Evolutionary conservation across 2,888 invertebrate genomes (phyloP).

Genomic region (Euphydryas editha): DNA sequence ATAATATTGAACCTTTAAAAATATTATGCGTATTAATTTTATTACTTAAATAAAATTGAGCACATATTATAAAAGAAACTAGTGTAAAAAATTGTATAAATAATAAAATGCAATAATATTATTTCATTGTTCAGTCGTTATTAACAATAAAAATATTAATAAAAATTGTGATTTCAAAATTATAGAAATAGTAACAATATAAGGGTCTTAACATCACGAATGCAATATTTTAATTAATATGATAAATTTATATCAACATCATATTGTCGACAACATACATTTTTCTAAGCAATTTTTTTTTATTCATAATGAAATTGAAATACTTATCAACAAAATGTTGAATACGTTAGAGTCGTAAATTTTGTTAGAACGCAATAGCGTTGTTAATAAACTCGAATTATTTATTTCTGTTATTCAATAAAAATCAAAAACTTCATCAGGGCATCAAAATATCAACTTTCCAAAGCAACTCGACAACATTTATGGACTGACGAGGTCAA

Average conservation of each 20-base stretch:
- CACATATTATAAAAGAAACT: constrained; percentile 39
- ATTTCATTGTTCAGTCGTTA: constrained; percentile 30
- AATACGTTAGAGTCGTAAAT: constrained; percentile 6
- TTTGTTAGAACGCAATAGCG: constrained; percentile 1
- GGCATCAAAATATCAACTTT: not conserved
- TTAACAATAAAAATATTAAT: constrained; percentile 13
- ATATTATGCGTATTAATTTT: constrained; percentile 30
- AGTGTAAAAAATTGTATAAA: constrained; percentile 40
- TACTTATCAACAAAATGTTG: not conserved
- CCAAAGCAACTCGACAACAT: not conserved
- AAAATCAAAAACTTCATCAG: not conserved
- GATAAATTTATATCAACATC: not conserved
- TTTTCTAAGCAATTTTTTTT: not conserved
- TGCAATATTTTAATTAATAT: constrained; percentile 4
- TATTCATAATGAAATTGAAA: not conserved
- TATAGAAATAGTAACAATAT: constrained; percentile 4
- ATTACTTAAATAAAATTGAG: constrained; percentile 43
- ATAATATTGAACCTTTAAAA: constrained; percentile 20
- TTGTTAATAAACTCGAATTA: not conserved
- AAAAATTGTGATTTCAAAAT: not conserved
- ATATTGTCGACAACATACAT: not conserved
- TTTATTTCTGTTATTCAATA: not conserved
- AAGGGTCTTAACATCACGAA: not conserved
- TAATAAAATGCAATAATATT: constrained; percentile 35
- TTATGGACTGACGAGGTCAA: too few relatives aligned